A percentile compares a stretch with the other conserved stretches of the same genome.
These are phyloP conservation scores for Girardia tigrina DNA, from an alignment of 2,888 invertebrate genomes.

Conservation along the genomic window DNA sequence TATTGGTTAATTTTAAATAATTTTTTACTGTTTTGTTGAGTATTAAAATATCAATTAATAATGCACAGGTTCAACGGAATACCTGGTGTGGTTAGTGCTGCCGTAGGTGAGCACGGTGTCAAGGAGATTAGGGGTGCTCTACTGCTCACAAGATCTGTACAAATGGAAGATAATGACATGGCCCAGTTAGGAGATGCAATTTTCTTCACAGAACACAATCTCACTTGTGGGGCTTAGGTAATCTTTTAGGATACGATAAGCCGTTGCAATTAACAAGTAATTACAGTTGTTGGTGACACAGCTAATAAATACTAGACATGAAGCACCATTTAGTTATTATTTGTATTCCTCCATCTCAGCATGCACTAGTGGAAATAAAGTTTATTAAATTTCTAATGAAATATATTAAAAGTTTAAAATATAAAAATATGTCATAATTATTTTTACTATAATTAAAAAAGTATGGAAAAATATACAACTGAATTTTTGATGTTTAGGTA, in stretches of 20 bases:
- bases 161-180: slow-evolving; percentile 23
- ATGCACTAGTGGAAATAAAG: background rate
- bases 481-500: no score
- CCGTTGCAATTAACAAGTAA: slow-evolving; percentile 19
- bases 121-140: slow-evolving; percentile 19
- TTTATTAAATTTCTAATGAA: background rate
- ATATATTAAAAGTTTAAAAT: background rate
- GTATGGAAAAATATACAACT: no score
- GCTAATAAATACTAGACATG: slow-evolving; percentile 15
- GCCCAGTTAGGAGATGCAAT: slow-evolving; percentile 13
- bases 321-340: slow-evolving; percentile 19
- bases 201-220: slow-evolving; percentile 16
- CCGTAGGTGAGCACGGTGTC: slow-evolving; percentile 3
- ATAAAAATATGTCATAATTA: background rate
- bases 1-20: no score
- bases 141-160: background rate
- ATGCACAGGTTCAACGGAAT: background rate
- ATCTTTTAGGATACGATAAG: slow-evolving; percentile 18
- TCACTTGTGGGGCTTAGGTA: slow-evolving; percentile 19
- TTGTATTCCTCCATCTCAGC: background rate
- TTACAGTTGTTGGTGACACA: slow-evolving; percentile 2
- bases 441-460: no score
- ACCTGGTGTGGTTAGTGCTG: slow-evolving; percentile 6
- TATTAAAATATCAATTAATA: slow-evolving; percentile 19
- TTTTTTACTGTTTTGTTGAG: no score